phyloP scores from a whole-genome alignment of 1,140 invertebrate genomes.

The Matsumurasca onukii region DNA sequence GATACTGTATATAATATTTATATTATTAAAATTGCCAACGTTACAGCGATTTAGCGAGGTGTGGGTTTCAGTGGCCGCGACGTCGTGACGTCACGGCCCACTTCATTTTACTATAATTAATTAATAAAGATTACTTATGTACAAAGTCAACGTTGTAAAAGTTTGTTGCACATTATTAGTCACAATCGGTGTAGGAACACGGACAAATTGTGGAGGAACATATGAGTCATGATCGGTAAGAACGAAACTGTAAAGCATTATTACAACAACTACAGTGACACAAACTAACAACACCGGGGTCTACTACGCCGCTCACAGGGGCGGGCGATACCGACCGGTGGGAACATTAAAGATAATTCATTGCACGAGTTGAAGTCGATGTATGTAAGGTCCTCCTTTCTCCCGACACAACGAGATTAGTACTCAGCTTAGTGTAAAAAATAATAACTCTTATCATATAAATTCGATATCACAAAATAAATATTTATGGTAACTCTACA shows the following conservation, averaged over 20 bases:
- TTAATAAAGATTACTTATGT: conserved; percentile 35
- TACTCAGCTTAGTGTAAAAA: conserved; percentile 14
- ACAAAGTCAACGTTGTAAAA: conserved; percentile 32
- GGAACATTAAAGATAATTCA: too few relatives aligned
- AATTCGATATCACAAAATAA: conserved; percentile 33
- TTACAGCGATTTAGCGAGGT: conserved; percentile 39
- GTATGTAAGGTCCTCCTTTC: background rate
- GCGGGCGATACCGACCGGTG: too few relatives aligned
- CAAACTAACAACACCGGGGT: background rate
- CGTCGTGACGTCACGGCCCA: background rate
- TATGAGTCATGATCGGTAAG: background rate
- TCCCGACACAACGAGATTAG: background rate
- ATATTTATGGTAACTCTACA: conserved; percentile 27
- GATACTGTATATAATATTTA: conserved; percentile 36
- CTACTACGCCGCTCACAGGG: too few relatives aligned
- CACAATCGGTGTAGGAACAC: conserved; percentile 35
- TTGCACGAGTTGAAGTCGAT: background rate
- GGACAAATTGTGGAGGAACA: conserved; percentile 29
- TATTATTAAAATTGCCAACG: conserved; percentile 40
- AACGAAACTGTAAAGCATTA: background rate
- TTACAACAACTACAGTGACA: background rate
- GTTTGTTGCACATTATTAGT: conserved; percentile 15
- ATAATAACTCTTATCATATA: conserved; percentile 29
- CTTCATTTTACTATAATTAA: conserved; percentile 34
- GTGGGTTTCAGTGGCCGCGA: conserved; percentile 28